Base-by-base conservation (phyloP, 2,888 invertebrate species). In the Apotomis turbidana region DNA sequence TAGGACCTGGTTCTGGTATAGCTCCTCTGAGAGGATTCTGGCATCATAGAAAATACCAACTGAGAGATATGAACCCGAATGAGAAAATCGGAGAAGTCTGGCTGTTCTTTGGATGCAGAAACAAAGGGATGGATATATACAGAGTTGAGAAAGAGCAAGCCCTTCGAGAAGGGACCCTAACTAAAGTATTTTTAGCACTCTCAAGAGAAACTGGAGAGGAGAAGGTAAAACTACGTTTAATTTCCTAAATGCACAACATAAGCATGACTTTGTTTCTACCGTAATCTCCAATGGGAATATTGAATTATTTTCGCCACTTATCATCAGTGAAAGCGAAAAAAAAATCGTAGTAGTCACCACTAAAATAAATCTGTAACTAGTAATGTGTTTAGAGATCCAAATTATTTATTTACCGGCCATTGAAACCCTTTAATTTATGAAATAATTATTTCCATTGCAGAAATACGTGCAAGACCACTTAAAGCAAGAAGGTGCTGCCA, bases 21-120 rank as follows among this genome's bases (percentile, higher is more conserved):
- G 98, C 98, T 0, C 99, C 99, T 0, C 98, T 98, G 88, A 94
- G 98, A 85, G 97, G 97, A 10, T 98, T 98, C 84, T 98, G 98
- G 98, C 97, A 98, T 83, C 97, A 98, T 80, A 94, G 96, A 73
- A 83, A 84, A 74, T 80, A 84, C 57, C 85, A 86, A 69, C 84
- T 88, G 2, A 78, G 83, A 51, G 79, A 83, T 59, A 76, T 81
- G n/a, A 76, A 66, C 27, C 71, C 78, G 0, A 79, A 76, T 8
- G 70, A 80, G 12, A 84, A 85, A 51, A 74, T 84, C 4, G 93
- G 93, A 10, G 86, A 89, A 77, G 95, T 97, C 81, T 97, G 96
- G 95, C 86, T 98, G 61, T 98, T 98, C 89, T 98, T 98, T 81
- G 98, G 98, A 0, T 98, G 98, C 81, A 95, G 98, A 75, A 96